Percentiles rank a stretch among this genome's conserved stretches.
phyloP scores from a whole-genome alignment of 2,113 vertebrate species.

The Charadrius vociferus region DNA sequence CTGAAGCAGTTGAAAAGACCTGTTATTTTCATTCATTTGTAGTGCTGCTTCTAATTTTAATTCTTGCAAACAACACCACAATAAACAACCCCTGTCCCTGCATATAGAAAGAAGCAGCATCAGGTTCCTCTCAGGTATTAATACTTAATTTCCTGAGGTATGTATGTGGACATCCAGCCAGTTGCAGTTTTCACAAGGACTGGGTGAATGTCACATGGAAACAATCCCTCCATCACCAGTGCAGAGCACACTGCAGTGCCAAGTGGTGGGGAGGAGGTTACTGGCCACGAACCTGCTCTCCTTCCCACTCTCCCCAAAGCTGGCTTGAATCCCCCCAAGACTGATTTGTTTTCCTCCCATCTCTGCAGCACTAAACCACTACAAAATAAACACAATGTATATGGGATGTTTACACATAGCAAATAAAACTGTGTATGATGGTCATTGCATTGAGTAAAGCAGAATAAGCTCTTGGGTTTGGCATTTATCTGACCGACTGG shows the following conservation, averaged over 20 bases:
- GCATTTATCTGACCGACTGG: background rate
- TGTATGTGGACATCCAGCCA: background rate
- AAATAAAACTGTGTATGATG: background rate
- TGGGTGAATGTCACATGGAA: background rate
- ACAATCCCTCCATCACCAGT: background rate
- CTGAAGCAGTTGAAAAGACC: background rate
- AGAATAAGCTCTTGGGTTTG: background rate
- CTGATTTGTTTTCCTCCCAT: background rate
- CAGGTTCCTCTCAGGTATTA: background rate
- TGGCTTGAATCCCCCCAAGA: too few relatives aligned
- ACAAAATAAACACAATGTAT: background rate
- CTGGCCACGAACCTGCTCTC: background rate
- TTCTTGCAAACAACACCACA: background rate
- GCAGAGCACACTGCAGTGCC: background rate
- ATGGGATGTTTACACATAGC: background rate
- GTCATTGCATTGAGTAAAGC: background rate
- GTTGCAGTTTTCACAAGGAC: background rate
- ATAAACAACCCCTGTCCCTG: background rate
- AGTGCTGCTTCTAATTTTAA: background rate
- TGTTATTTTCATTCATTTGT: background rate
- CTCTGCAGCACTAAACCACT: background rate
- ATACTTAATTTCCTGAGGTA: background rate
- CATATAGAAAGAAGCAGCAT: background rate
- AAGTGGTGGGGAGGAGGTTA: background rate
- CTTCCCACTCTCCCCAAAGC: rapidly evolving